These are phyloP conservation scores for Scaptodrosophila lebanonensis DNA, from an alignment of 1,140 invertebrate species.

Conservation along the genomic window DNA sequence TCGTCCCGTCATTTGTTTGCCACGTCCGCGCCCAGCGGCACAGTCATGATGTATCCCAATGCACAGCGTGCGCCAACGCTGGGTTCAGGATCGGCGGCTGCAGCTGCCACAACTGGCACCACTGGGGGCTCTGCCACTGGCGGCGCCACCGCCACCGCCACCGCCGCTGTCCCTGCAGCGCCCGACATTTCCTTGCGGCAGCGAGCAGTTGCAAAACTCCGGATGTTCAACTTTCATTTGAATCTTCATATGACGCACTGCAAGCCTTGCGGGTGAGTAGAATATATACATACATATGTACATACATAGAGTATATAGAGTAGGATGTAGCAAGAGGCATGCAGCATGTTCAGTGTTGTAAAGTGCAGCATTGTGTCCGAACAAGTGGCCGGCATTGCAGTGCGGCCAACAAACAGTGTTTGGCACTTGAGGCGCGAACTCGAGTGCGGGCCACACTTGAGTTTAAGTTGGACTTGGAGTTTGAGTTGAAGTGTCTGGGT, in stretches of 20 bases:
- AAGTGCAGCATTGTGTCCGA: no score
- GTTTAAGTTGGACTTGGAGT: slow-evolving; percentile 21
- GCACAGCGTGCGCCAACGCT: slow-evolving; percentile 30
- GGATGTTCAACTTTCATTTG: slow-evolving; percentile 77
- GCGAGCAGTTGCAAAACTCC: slow-evolving; percentile 74
- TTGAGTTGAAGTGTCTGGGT: slow-evolving; percentile 50
- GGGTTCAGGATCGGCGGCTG: slow-evolving; percentile 5
- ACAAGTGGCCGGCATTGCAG: background rate
- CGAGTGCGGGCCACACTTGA: slow-evolving; percentile 1
- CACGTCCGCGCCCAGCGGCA: slow-evolving; percentile 70
- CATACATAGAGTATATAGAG: no score
- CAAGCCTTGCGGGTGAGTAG: slow-evolving; percentile 76
- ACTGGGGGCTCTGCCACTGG: background rate
- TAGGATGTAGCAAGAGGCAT: no score
- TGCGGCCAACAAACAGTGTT: background rate
- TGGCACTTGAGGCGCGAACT: slow-evolving; percentile 1
- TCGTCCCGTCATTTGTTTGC: slow-evolving; percentile 61
- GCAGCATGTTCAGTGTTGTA: no score
- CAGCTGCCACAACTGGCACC: background rate
- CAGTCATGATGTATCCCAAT: slow-evolving; percentile 75
- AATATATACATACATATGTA: background rate
- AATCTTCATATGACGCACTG: slow-evolving; percentile 77
- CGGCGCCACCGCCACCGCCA: slow-evolving; percentile 6
- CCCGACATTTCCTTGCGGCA: slow-evolving; percentile 74
- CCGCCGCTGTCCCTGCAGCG: background rate